Conservation (phyloP, 1,140 invertebrate genomes). For the Saccostrea echinata region DNA sequence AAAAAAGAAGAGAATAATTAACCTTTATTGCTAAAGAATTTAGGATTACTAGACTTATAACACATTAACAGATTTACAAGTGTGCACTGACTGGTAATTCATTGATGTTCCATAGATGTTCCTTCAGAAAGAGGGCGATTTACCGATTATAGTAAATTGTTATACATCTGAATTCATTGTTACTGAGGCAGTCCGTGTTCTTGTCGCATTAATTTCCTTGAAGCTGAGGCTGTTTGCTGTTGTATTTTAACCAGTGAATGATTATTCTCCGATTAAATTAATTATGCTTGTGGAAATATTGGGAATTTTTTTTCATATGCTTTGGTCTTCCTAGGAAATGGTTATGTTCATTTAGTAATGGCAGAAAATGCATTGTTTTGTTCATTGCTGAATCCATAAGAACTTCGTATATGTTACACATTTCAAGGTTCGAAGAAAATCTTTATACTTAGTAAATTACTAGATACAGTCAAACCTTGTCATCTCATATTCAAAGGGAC, state of each 20-base stretch:
- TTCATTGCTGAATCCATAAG: background rate
- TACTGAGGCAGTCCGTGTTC: constrained; percentile 5
- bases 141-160: constrained; percentile 7
- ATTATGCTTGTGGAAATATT: constrained; percentile 10
- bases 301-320: background rate
- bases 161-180: background rate
- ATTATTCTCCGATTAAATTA: constrained; percentile 26
- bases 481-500: too few relatives aligned
- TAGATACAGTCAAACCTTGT: too few relatives aligned
- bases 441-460: too few relatives aligned
- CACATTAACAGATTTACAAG: constrained; percentile 4
- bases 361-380: background rate
- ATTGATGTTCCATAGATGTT: constrained; percentile 17
- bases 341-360: background rate
- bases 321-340: constrained; percentile 4
- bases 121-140: background rate
- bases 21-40: background rate
- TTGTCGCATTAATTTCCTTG: constrained; percentile 8
- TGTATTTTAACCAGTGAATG: background rate
- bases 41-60: background rate
- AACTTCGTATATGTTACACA: too few relatives aligned
- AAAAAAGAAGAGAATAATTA: background rate
- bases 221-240: background rate
- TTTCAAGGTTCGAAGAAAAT: too few relatives aligned
- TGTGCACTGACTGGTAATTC: background rate